Conservation (phyloP, 2,113 vertebrate species). For the Hippocampus comes region DNA sequence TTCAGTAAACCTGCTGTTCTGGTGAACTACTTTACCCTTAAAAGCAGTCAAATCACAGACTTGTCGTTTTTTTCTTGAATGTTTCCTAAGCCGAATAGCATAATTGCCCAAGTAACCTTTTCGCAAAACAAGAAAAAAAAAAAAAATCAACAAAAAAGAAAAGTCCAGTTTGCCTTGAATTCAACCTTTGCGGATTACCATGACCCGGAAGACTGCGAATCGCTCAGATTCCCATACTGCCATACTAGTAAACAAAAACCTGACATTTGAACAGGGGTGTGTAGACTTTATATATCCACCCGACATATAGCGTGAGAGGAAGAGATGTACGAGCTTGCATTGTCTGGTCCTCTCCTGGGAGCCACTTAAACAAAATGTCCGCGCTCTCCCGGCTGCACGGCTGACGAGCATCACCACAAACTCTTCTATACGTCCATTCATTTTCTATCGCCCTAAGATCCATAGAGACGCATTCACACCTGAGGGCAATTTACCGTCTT, state of each 20-base stretch:
- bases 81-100: too few relatives aligned
- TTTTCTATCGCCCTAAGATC: not conserved
- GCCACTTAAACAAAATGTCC: slow-evolving; percentile 58
- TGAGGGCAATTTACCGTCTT: not conserved
- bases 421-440: not conserved
- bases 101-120: too few relatives aligned
- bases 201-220: too few relatives aligned
- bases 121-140: too few relatives aligned
- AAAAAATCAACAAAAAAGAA: too few relatives aligned
- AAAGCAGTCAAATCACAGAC: not conserved
- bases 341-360: slow-evolving; percentile 45
- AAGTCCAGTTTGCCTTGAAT: too few relatives aligned
- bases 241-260: not conserved
- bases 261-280: not conserved
- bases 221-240: too few relatives aligned
- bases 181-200: too few relatives aligned
- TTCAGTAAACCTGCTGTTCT: not conserved
- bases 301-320: slow-evolving; percentile 25
- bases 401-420: slow-evolving; percentile 25
- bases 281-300: not conserved
- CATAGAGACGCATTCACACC: not conserved
- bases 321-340: slow-evolving; percentile 51
- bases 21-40: not conserved
- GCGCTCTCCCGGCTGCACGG: slow-evolving; percentile 30
- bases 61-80: too few relatives aligned